These are phyloP conservation scores for Papilio gigon DNA, from an alignment of 2,888 invertebrate genomes.

Conservation along the genomic window DNA sequence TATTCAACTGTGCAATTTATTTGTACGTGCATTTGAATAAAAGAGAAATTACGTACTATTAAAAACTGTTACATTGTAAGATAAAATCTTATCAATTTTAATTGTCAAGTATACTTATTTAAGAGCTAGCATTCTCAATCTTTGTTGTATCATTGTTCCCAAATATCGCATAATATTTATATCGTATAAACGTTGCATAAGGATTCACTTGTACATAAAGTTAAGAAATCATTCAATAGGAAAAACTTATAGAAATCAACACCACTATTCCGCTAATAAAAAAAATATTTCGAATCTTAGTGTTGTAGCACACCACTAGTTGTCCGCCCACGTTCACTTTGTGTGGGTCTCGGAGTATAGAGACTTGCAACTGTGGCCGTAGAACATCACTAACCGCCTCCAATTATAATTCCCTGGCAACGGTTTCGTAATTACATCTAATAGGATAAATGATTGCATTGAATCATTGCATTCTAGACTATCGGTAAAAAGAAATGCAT, in stretches of 20 bases:
- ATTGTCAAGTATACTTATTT: no score
- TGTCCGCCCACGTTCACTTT: conserved; percentile 62
- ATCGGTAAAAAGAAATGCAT: conserved; percentile 38
- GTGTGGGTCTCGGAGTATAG: conserved; percentile 55
- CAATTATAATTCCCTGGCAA: conserved; percentile 40
- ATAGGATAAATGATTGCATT: conserved; percentile 36
- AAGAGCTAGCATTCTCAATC: no score
- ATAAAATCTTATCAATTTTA: neutral
- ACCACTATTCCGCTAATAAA: neutral
- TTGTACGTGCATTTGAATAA: conserved; percentile 3
- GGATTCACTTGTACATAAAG: neutral
- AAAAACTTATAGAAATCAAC: neutral
- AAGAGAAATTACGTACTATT: neutral
- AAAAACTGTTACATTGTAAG: neutral
- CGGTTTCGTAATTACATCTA: conserved; percentile 39
- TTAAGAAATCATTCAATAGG: neutral
- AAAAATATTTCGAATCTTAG: neutral
- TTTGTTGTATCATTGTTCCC: no score
- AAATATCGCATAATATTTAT: no score
- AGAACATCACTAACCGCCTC: conserved; percentile 30
- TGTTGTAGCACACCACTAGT: conserved; percentile 27
- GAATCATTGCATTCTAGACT: conserved; percentile 29
- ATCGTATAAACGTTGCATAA: neutral
- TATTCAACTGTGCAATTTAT: conserved; percentile 16
- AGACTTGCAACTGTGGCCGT: conserved; percentile 29